Percentiles rank a stretch among this genome's conserved stretches.
Evolutionary conservation across 2,888 invertebrate genomes (phyloP).

Genomic region (Dilophus febrilis): DNA sequence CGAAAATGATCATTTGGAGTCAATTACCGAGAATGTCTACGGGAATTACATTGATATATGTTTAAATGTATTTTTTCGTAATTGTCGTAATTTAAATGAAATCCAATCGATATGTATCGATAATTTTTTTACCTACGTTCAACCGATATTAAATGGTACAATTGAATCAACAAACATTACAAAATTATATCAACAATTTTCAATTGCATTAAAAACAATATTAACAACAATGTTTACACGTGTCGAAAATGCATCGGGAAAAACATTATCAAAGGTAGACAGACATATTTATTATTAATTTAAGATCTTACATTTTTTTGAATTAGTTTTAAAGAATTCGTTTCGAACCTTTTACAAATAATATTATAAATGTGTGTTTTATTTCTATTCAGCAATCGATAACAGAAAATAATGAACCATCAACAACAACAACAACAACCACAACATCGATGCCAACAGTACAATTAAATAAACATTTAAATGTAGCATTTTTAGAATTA

Average conservation of each 20-base stretch:
- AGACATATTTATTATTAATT: no score
- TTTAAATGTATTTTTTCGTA: slow-evolving; percentile 66
- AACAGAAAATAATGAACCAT: no score
- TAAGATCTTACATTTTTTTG: no score
- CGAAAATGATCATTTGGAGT: slow-evolving; percentile 7
- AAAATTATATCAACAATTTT: slow-evolving; percentile 64
- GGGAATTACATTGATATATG: slow-evolving; percentile 65
- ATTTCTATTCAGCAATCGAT: no score
- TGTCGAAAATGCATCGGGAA: slow-evolving; percentile 44
- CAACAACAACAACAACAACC: not conserved
- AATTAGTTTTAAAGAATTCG: not conserved
- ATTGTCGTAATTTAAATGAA: slow-evolving; percentile 72
- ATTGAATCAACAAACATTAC: slow-evolving; percentile 44
- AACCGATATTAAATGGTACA: slow-evolving; percentile 53
- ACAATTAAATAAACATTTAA: slow-evolving; percentile 1
- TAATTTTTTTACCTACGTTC: slow-evolving; percentile 59
- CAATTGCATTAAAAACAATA: slow-evolving; percentile 54
- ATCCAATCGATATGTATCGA: slow-evolving; percentile 61
- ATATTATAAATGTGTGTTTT: no score
- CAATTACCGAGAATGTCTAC: slow-evolving; percentile 38
- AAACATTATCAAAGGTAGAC: no score
- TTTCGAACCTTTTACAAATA: not conserved
- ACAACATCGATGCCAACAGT: not conserved
- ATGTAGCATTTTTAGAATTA: slow-evolving; percentile 41
- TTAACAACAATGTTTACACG: slow-evolving; percentile 51